These are phyloP conservation scores for Drosophila prosaltans DNA, from an alignment of 1,140 invertebrate genomes.

Conservation along the genomic window DNA sequence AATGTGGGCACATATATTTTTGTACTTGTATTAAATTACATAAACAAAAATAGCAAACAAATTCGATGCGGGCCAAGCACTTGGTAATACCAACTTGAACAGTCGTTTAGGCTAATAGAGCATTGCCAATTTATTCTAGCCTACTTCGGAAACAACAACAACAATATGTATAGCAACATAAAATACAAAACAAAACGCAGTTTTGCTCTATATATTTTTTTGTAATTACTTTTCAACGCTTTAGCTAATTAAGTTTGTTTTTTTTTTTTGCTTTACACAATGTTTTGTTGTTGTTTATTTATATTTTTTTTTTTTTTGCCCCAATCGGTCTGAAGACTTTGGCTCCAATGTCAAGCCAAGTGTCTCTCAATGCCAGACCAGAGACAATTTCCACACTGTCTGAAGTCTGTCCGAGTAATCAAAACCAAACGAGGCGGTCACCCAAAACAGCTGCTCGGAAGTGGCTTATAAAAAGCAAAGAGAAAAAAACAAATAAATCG, in stretches of 20 bases:
- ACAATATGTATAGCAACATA: neutral
- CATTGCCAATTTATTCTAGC: conserved; percentile 45
- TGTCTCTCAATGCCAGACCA: conserved; percentile 71
- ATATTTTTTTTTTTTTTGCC: conserved; percentile 31
- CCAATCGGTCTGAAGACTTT: conserved; percentile 3
- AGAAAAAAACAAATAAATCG: conserved; percentile 25
- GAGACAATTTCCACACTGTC: conserved; percentile 52
- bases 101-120: neutral
- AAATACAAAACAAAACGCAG: conserved; percentile 24
- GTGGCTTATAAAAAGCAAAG: conserved; percentile 60
- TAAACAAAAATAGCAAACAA: conserved; percentile 19
- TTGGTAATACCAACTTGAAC: conserved; percentile 11
- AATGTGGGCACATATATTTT: neutral
- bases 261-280: conserved; percentile 53
- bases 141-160: conserved; percentile 21
- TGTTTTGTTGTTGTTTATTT: conserved; percentile 3
- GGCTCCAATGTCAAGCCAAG: conserved; percentile 71
- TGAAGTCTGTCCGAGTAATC: conserved; percentile 43
- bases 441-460: conserved; percentile 61
- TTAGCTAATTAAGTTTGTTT: conserved; percentile 55
- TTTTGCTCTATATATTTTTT: conserved; percentile 39
- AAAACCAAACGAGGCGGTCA: conserved; percentile 68
- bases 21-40: conserved; percentile 20
- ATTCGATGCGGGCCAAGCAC: conserved; percentile 36
- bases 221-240: conserved; percentile 26